Percentiles rank a stretch among this genome's conserved stretches.
phyloP scores from a whole-genome alignment of 1,140 invertebrate genomes.

The Drosophila ambigua region DNA sequence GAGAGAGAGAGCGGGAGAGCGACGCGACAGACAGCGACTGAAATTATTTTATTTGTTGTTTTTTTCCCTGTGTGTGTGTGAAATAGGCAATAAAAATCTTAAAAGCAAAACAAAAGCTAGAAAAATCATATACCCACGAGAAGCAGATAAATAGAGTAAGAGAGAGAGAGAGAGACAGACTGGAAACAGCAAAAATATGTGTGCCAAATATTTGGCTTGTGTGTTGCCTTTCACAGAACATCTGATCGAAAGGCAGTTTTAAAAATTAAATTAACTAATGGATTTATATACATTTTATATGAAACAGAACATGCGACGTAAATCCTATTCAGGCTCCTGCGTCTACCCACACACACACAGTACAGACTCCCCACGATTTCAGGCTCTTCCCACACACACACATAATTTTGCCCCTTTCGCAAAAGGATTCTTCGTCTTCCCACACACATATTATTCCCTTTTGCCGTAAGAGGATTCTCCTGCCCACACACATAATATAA shows the following conservation, averaged over 20 bases:
- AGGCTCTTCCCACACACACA: no score
- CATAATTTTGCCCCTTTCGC: no score
- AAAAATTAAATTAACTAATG: background rate
- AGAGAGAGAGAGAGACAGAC: background rate
- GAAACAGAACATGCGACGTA: no score
- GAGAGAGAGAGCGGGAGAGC: background rate
- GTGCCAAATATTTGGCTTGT: no score
- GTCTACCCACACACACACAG: slow-evolving; percentile 8
- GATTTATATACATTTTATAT: slow-evolving; percentile 16
- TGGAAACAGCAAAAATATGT: slow-evolving; percentile 17
- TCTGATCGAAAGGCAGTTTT: no score
- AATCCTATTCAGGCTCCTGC: no score
- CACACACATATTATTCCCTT: no score
- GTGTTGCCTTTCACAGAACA: background rate
- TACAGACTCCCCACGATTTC: no score
- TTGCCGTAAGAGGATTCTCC: no score
- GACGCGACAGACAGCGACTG: slow-evolving; percentile 4
- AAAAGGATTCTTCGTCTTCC: no score
- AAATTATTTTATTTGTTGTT: slow-evolving; percentile 3
- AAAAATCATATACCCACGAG: slow-evolving; percentile 4
- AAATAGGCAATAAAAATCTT: slow-evolving; percentile 4
- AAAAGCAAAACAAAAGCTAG: slow-evolving; percentile 27
- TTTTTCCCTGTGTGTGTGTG: slow-evolving; percentile 39
- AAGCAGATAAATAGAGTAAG: background rate
- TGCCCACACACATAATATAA: no score